These are phyloP conservation scores for Girardinus metallicus DNA, from an alignment of 2,797 vertebrate genomes.

Conservation along the genomic window DNA sequence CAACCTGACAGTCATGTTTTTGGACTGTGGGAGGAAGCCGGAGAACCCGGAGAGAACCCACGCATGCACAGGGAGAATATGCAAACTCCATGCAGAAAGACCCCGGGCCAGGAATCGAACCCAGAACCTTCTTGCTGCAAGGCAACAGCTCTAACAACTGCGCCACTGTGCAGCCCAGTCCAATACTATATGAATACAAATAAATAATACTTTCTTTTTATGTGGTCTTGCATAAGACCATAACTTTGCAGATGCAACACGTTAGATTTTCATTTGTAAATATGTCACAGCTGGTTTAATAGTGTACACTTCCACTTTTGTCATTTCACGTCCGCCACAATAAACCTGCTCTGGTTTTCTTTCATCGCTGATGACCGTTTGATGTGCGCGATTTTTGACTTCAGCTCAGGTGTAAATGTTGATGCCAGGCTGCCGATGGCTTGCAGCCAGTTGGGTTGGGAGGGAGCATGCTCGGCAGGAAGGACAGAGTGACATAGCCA, in stretches of 20 bases:
- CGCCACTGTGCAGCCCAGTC: too few species aligned
- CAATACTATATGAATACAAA: background rate
- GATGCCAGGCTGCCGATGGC: conserved; percentile 40
- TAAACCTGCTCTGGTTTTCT: background rate
- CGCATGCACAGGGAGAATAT: too few species aligned
- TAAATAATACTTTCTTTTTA: background rate
- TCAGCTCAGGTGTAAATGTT: conserved; percentile 56
- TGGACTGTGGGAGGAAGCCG: too few species aligned
- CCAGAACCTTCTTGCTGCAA: too few species aligned
- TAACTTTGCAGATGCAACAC: background rate
- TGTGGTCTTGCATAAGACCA: background rate
- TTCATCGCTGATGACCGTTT: background rate
- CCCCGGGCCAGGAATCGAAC: too few species aligned
- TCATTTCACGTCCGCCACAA: background rate
- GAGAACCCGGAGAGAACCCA: too few species aligned
- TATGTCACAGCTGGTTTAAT: background rate
- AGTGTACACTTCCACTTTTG: background rate
- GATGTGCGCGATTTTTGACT: conserved; percentile 3
- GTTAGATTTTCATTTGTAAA: background rate
- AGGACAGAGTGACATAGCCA: conserved; percentile 64
- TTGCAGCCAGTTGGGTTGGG: conserved; percentile 34
- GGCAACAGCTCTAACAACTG: too few species aligned
- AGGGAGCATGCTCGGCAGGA: conserved; percentile 54
- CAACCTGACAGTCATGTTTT: too few species aligned
- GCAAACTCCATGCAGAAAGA: too few species aligned